A percentile compares a stretch with the other conserved stretches of the same genome.
Evolutionary conservation across 1,140 invertebrate genomes (phyloP).

Genomic region (Drosophila lacertosa): DNA sequence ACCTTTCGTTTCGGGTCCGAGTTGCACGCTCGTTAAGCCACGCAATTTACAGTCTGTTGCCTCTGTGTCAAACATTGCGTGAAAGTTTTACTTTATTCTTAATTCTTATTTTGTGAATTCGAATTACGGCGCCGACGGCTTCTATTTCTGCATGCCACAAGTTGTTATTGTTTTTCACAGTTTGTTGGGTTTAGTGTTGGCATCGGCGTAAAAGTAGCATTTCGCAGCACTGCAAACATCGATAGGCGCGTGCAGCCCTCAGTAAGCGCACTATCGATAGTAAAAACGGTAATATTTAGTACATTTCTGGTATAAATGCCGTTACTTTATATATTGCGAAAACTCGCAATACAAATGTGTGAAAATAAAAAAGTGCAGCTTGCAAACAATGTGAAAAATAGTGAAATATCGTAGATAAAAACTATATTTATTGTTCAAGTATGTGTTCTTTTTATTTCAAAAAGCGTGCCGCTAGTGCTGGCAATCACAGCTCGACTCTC

Average conservation of each 20-base stretch:
- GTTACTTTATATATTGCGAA: background rate
- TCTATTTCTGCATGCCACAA: constrained; percentile 34
- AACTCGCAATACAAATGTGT: no score
- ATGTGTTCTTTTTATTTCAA: background rate
- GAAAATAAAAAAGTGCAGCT: no score
- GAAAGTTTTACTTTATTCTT: background rate
- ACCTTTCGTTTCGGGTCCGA: constrained; percentile 70
- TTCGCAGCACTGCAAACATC: constrained; percentile 32
- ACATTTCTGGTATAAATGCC: background rate
- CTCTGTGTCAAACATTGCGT: constrained; percentile 22
- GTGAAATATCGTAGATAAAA: background rate
- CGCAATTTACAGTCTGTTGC: constrained; percentile 20
- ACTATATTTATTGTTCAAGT: no score
- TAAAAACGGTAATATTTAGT: constrained; percentile 37
- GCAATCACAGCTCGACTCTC: background rate
- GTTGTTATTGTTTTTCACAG: constrained; percentile 33
- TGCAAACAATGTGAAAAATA: no score
- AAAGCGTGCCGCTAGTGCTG: background rate
- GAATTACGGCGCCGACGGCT: constrained; percentile 24
- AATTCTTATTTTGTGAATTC: constrained; percentile 18
- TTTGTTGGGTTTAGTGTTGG: constrained; percentile 16
- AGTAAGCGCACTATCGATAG: background rate
- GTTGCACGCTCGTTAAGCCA: constrained; percentile 18
- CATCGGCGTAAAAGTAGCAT: background rate
- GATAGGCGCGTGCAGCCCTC: constrained; percentile 1